Percentiles rank a stretch among this genome's conserved stretches.
These are phyloP conservation scores for Boloria selene DNA, from an alignment of 2,888 invertebrate genomes.

Conservation along the genomic window DNA sequence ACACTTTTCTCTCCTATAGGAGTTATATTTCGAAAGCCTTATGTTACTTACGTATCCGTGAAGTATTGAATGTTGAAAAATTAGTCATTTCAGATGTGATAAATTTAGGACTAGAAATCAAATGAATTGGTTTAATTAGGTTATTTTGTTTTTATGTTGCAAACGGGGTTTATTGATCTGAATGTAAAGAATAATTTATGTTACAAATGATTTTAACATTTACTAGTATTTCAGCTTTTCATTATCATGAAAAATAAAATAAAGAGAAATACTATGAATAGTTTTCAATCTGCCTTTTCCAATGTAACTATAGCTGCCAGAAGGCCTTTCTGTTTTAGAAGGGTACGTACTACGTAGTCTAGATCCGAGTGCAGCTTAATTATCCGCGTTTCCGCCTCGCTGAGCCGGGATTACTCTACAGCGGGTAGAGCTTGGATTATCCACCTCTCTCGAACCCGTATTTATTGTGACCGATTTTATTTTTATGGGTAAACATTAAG, in stretches of 20 bases:
- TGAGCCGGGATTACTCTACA: slow-evolving; percentile 18
- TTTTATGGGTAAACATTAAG: neutral
- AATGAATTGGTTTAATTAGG: no score
- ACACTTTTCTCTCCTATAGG: no score
- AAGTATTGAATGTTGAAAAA: no score
- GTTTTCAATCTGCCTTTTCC: slow-evolving; percentile 16
- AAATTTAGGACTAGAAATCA: no score
- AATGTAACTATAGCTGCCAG: slow-evolving; percentile 6
- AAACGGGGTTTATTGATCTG: no score
- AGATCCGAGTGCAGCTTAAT: slow-evolving; percentile 20
- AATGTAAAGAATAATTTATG: no score
- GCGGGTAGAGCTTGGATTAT: slow-evolving; percentile 11
- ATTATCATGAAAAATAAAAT: neutral
- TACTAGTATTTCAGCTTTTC: neutral
- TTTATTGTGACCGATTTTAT: slow-evolving; percentile 4
- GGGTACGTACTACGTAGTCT: slow-evolving; percentile 8
- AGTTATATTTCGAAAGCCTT: no score
- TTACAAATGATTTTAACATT: no score
- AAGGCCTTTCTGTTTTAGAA: slow-evolving; percentile 21
- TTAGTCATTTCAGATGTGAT: no score
- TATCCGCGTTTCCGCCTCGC: slow-evolving; percentile 21
- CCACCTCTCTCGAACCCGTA: neutral
- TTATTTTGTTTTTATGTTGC: no score
- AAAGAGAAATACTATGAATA: neutral
- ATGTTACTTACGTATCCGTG: no score